Evolutionary conservation across 2,113 vertebrate genomes (phyloP), one percentile per base, ranked within the genome.

Genomic region (Pseudopipra pipra): DNA sequence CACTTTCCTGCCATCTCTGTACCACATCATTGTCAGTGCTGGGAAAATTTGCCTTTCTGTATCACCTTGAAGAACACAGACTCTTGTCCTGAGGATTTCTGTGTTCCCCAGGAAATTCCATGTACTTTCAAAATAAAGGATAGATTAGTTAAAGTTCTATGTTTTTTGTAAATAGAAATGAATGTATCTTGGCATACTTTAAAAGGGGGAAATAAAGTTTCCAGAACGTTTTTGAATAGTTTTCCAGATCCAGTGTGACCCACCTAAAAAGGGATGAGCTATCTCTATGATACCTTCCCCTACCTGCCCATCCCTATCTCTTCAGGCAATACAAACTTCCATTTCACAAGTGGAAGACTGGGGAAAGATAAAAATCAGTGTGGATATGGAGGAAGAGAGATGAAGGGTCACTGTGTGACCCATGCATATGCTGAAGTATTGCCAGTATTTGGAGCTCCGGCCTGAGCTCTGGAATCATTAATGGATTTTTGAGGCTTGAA

Each of bases 131-230:
- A 92, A 94, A 76, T 61, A 59, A 12, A 35, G 8, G 39, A 27
- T 70, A 20, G 37, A 39, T 92, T 91, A 22, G 56, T 84, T 91
- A 82, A 35, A 52, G 68, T 85, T 90, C 79, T 70, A 37, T 39
- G 46, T 33, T 88, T 74, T 78, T 93, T 33, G 62, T 35, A 63
- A 54, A 73, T 41, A 79, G 70, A 63, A 81, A 49, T 93, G 35
- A 88, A 76, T 94, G 8, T 44, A 66, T 87, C 76, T 78, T 90
- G 41, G 62, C 77, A 52, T 76, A 70, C 68, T 79, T 90, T 89
- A 86, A 95, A 93, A 96, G 95, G 56, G 54, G 97, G 78, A 72
- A 86, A 66, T 47, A 85, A 94, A 96, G 73, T 37, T 90, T 44
- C 61, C 67, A 58, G 75, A 79, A 85, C 85, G 78, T 22, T 92